Conservation (phyloP, 2,888 invertebrate genomes). For the Zygaena filipendulae region DNA sequence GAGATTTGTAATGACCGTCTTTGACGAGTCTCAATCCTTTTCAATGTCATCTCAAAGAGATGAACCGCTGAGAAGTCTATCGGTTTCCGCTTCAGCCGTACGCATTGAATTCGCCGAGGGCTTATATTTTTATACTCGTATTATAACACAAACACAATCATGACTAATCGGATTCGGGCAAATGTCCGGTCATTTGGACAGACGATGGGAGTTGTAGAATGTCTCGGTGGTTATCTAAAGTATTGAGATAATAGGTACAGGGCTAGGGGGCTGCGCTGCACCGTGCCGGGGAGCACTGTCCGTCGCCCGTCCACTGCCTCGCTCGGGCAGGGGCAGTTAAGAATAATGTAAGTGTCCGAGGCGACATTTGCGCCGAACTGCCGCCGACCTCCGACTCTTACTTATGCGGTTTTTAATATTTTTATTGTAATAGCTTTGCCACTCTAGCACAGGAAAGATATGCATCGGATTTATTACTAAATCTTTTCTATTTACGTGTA, state of each 20-base stretch:
- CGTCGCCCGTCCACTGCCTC: slow-evolving; percentile 3
- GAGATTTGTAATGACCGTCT: slow-evolving; percentile 41
- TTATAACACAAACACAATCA: slow-evolving; percentile 60
- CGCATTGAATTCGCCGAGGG: slow-evolving; percentile 31
- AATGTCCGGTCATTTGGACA: slow-evolving; percentile 61
- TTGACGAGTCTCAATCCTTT: slow-evolving; percentile 54
- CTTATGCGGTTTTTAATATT: slow-evolving; percentile 71
- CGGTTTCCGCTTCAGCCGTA: slow-evolving; percentile 27
- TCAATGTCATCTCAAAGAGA: slow-evolving; percentile 28
- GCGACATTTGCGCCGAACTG: slow-evolving; percentile 69
- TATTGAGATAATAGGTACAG: slow-evolving; percentile 64
- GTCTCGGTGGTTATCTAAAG: slow-evolving; percentile 64
- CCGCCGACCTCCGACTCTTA: slow-evolving; percentile 65
- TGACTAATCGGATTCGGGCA: slow-evolving; percentile 63
- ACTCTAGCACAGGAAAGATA: slow-evolving; percentile 27
- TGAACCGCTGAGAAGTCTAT: too few species aligned
- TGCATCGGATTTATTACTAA: too few species aligned
- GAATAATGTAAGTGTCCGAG: slow-evolving; percentile 66
- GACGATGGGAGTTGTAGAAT: slow-evolving; percentile 53
- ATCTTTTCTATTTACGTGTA: not conserved
- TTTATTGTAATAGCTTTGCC: slow-evolving; percentile 72
- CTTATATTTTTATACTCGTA: slow-evolving; percentile 64
- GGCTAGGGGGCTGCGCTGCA: slow-evolving; percentile 27
- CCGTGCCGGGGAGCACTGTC: slow-evolving; percentile 21
- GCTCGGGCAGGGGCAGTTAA: slow-evolving; percentile 36